These are phyloP conservation scores for Peromyscus californicus DNA, from an alignment of 2,113 vertebrate species.

Conservation along the genomic window DNA sequence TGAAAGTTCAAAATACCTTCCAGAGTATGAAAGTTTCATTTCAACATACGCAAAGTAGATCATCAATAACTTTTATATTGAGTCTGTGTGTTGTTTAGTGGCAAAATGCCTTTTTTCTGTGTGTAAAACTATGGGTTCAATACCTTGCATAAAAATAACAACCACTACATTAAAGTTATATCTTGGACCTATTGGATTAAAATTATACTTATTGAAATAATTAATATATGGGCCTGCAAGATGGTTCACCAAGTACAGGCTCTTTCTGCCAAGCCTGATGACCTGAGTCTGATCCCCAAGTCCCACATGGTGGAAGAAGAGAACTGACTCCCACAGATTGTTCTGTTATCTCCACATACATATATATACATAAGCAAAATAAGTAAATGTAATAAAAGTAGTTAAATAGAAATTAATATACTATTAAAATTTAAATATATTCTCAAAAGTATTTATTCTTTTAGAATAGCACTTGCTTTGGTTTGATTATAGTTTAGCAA, in stretches of 20 bases:
- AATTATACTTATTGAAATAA: conserved; percentile 24
- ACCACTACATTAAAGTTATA: conserved; percentile 20
- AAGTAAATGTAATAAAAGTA: neutral
- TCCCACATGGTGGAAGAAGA: neutral
- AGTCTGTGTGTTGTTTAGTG: neutral
- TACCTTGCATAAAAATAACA: neutral
- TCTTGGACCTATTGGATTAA: neutral
- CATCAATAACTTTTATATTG: neutral
- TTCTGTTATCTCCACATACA: neutral
- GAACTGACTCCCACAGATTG: neutral
- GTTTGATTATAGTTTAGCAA: neutral
- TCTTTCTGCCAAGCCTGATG: neutral
- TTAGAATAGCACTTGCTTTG: neutral
- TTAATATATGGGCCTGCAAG: neutral
- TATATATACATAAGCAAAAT: neutral
- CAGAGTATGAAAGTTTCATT: neutral
- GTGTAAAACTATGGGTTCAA: neutral
- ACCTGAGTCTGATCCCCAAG: neutral
- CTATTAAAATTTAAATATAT: neutral
- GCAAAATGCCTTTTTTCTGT: neutral
- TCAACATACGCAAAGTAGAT: neutral
- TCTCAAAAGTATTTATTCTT: neutral
- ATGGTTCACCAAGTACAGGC: neutral
- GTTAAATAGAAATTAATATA: neutral
- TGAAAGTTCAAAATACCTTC: neutral